phyloP scores from a whole-genome alignment of 2,113 vertebrate genomes.

The Alethe diademata region DNA sequence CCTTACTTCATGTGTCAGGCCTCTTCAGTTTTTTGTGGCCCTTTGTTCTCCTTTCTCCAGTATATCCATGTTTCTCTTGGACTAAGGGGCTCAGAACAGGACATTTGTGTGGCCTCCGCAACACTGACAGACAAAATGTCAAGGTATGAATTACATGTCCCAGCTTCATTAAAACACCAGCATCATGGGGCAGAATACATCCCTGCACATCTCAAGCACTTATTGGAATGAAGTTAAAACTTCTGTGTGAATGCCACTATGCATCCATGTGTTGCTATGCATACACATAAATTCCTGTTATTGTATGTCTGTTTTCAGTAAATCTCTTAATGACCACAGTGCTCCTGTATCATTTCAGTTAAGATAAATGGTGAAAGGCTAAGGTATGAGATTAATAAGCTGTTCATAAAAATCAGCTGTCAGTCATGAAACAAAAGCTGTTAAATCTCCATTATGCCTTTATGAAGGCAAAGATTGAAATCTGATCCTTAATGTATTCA shows the following conservation, averaged over 20 bases:
- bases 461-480: neutral
- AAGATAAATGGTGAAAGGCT: neutral
- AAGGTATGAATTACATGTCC: neutral
- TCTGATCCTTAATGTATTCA: neutral
- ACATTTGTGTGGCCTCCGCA: neutral
- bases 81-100: neutral
- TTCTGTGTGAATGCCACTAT: fast-evolving
- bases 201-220: neutral
- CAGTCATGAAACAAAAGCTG: neutral
- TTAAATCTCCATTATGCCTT: neutral
- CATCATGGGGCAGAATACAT: neutral
- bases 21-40: neutral
- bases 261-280: neutral
- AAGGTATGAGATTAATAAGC: neutral
- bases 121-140: neutral
- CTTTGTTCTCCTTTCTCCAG: neutral
- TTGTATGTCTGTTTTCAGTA: neutral
- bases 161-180: neutral
- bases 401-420: neutral
- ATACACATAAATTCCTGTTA: neutral
- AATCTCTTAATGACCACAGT: neutral
- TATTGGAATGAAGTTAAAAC: neutral
- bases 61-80: neutral
- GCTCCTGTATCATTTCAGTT: neutral
- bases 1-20: neutral